Conservation (phyloP, 2,113 vertebrate species). For the Mormyrus iriodes region DNA sequence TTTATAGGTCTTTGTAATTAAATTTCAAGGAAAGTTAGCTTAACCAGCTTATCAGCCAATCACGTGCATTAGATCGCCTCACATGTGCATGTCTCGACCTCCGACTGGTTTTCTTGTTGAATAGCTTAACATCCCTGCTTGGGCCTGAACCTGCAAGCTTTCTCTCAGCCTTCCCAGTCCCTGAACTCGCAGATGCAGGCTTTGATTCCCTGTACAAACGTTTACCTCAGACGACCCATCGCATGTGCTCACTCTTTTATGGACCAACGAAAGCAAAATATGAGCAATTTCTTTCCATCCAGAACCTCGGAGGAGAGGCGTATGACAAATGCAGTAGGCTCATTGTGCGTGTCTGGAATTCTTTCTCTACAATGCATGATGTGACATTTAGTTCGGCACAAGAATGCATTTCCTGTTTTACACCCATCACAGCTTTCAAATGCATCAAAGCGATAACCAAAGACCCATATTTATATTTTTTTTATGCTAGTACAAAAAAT, state of each 20-base stretch:
- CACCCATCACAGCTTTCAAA: conserved; percentile 46
- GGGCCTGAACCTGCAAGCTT: neutral
- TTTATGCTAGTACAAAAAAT: conserved; percentile 34
- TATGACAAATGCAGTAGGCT: neutral
- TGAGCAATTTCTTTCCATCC: neutral
- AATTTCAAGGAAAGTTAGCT: neutral
- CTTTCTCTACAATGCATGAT: conserved; percentile 45
- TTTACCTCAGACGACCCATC: neutral
- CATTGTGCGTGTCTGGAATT: neutral
- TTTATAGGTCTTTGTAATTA: neutral
- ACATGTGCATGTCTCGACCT: neutral
- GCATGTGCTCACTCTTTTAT: neutral
- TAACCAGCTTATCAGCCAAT: neutral
- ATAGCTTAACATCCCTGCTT: neutral
- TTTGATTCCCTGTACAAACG: neutral
- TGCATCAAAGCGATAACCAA: conserved; percentile 50
- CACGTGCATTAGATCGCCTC: neutral
- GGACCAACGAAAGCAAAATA: neutral
- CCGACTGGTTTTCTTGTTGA: neutral
- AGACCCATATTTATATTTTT: conserved; percentile 45
- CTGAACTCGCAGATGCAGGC: neutral
- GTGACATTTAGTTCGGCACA: conserved; percentile 52
- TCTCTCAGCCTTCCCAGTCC: neutral
- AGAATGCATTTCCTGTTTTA: conserved; percentile 37
- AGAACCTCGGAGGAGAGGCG: neutral